Conservation (phyloP, 2,113 vertebrate species). For the Heloderma charlesbogerti region DNA sequence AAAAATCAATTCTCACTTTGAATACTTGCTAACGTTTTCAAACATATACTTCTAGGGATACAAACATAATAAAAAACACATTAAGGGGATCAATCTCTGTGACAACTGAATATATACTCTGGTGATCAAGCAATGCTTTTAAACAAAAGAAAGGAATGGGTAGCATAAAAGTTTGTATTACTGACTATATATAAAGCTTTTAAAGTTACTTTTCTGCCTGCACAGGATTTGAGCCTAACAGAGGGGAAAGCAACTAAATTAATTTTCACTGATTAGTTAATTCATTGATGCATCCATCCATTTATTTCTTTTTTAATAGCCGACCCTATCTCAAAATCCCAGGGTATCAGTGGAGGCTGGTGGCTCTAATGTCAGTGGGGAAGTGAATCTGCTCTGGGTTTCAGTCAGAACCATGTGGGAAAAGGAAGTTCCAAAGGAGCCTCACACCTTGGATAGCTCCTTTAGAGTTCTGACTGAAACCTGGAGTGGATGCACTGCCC, state of each 20-base stretch:
- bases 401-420: too few relatives aligned
- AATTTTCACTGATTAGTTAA: not conserved
- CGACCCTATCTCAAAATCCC: not conserved
- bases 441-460: too few relatives aligned
- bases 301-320: not conserved
- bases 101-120: not conserved
- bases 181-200: not conserved
- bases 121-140: not conserved
- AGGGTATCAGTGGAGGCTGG: not conserved
- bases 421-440: too few relatives aligned
- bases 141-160: not conserved
- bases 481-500: too few relatives aligned
- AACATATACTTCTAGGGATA: not conserved
- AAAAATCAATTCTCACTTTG: slow-evolving; percentile 1
- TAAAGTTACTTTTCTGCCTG: not conserved
- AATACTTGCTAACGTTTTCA: slow-evolving; percentile 7
- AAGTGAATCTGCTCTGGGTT: too few relatives aligned
- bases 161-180: not conserved
- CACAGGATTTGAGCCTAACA: not conserved
- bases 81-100: not conserved
- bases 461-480: too few relatives aligned
- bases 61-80: not conserved
- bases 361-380: too few relatives aligned
- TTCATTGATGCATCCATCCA: not conserved
- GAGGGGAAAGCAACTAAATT: not conserved